These are phyloP conservation scores for Sylvilagus bachmani DNA, from an alignment of 2,113 vertebrate genomes.

Conservation along the genomic window DNA sequence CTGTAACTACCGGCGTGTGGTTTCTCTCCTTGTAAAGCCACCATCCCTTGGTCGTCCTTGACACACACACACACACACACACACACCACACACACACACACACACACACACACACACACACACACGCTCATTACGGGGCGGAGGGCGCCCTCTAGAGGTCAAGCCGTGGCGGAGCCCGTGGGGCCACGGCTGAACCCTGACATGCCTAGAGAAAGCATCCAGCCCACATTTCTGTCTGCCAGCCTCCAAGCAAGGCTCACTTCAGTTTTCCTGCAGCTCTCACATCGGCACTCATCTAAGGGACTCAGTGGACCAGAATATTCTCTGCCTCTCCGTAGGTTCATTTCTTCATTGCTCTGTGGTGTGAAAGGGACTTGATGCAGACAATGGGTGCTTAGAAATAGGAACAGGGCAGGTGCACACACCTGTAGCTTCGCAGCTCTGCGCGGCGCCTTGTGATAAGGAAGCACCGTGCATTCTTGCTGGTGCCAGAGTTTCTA, in stretches of 20 bases:
- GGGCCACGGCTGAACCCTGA: background rate
- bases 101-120: no score
- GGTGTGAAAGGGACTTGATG: background rate
- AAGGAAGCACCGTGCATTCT: background rate
- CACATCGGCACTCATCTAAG: background rate
- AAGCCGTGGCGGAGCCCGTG: background rate
- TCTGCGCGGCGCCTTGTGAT: no score
- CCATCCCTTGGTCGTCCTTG: no score
- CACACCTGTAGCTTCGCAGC: background rate
- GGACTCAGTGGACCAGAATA: background rate
- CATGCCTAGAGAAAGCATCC: background rate
- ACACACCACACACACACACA: no score
- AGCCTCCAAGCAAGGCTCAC: background rate
- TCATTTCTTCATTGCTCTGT: background rate
- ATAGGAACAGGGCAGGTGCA: background rate
- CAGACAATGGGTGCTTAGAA: background rate
- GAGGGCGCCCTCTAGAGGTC: background rate
- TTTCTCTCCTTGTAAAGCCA: no score
- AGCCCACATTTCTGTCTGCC: background rate
- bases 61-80: no score
- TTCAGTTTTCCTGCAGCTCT: background rate
- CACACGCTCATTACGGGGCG: no score
- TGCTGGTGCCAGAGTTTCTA: background rate
- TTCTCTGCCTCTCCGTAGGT: background rate
- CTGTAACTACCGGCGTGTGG: no score